Percentiles rank a stretch among this genome's conserved stretches.
Evolutionary conservation across 2,888 invertebrate species (phyloP).

Genomic region (Spicauda simplicius): DNA sequence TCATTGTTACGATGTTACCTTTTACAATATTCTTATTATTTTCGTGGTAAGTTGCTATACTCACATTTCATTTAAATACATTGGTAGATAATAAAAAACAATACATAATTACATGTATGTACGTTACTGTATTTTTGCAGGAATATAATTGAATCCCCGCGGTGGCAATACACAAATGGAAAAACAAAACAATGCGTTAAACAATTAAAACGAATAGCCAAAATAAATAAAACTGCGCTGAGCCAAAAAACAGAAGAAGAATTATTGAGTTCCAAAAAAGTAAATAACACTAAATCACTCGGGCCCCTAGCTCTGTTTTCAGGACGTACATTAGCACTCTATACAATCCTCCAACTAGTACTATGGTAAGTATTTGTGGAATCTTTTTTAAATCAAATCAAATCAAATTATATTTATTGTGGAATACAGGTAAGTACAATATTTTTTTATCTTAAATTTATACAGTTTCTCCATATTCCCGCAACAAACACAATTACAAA

Average conservation of each 20-base stretch:
- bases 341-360: slow-evolving; percentile 80
- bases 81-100: too few relatives aligned
- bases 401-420: too few relatives aligned
- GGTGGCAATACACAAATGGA: slow-evolving; percentile 85
- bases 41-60: slow-evolving; percentile 55
- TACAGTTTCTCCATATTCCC: too few relatives aligned
- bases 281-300: slow-evolving; percentile 65
- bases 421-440: too few relatives aligned
- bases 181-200: slow-evolving; percentile 74
- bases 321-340: slow-evolving; percentile 80
- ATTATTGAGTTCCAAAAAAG: slow-evolving; percentile 49
- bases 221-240: slow-evolving; percentile 77
- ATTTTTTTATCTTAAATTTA: too few relatives aligned
- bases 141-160: slow-evolving; percentile 86
- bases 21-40: slow-evolving; percentile 56
- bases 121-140: slow-evolving; percentile 56
- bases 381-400: too few relatives aligned
- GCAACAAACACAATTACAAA: too few relatives aligned
- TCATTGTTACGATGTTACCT: slow-evolving; percentile 56
- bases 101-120: too few relatives aligned
- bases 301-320: slow-evolving; percentile 85
- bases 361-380: slow-evolving; percentile 74
- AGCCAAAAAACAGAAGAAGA: slow-evolving; percentile 66
- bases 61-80: too few relatives aligned
- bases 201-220: slow-evolving; percentile 82